These are phyloP conservation scores for Rhynchonema sp. DNA, from an alignment of 2,888 invertebrate genomes.

Conservation along the genomic window DNA sequence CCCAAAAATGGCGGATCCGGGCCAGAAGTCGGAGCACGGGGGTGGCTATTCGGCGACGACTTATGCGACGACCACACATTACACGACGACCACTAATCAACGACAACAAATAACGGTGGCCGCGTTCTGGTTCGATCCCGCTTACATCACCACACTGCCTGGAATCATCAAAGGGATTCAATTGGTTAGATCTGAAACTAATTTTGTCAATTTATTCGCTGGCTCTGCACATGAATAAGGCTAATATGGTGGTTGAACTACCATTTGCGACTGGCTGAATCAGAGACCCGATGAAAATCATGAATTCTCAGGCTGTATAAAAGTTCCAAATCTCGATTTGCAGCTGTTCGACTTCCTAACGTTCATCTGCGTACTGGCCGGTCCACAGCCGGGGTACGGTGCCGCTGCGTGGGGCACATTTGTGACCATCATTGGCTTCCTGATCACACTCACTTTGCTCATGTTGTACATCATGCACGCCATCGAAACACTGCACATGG, in stretches of 20 bases:
- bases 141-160: neutral
- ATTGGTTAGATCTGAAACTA: neutral
- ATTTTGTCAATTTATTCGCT: no score
- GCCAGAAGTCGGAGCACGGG: neutral
- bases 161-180: neutral
- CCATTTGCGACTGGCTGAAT: no score
- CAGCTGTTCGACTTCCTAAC: neutral
- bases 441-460: neutral
- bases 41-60: neutral
- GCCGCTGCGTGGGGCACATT: neutral
- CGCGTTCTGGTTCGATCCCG: neutral
- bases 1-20: neutral
- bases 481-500: neutral
- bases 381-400: neutral
- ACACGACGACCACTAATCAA: neutral
- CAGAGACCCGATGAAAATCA: no score
- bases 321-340: no score
- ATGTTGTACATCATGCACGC: slow-evolving; percentile 1
- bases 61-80: neutral
- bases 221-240: no score
- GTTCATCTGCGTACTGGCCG: neutral
- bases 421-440: neutral
- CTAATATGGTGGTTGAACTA: no score
- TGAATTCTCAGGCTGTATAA: no score
- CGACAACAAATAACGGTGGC: neutral